Percentiles rank a stretch among this genome's conserved stretches.
phyloP scores from a whole-genome alignment of 2,888 invertebrate genomes.

The Bhutanitis thaidina region DNA sequence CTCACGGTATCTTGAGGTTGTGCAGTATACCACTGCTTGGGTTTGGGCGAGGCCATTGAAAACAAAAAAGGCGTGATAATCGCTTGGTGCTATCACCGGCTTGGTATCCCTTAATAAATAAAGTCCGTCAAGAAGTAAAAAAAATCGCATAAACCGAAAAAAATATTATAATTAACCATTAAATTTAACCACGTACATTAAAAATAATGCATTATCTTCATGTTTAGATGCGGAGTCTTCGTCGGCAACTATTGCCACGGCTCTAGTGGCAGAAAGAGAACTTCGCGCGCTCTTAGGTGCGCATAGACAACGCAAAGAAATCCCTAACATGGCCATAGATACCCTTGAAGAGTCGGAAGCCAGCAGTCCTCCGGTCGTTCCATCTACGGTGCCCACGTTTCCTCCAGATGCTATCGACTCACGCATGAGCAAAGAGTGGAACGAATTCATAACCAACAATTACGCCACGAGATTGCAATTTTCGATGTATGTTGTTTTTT shows the following conservation, averaged over 20 bases:
- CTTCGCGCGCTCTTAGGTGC: conserved; percentile 45
- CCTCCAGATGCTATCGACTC: conserved; percentile 39
- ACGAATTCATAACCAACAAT: conserved; percentile 42
- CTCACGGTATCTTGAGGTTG: too few species aligned
- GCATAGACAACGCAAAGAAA: conserved; percentile 43
- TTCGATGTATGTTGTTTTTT: conserved; percentile 35
- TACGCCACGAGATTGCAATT: conserved; percentile 25
- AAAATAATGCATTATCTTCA: background rate
- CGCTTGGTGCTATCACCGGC: too few species aligned
- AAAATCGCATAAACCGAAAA: too few species aligned
- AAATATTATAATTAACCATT: too few species aligned
- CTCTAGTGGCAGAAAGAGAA: conserved; percentile 53
- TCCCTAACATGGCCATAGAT: conserved; percentile 11
- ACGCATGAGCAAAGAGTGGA: conserved; percentile 45
- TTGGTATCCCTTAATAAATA: too few species aligned
- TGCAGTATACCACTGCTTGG: too few species aligned
- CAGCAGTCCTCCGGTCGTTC: background rate
- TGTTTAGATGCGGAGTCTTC: conserved; percentile 10
- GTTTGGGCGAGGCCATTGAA: too few species aligned
- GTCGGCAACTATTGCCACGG: conserved; percentile 21
- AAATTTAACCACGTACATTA: too few species aligned
- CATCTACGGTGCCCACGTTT: conserved; percentile 25
- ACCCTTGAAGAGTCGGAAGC: background rate
- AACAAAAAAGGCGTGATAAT: too few species aligned
- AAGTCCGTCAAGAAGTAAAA: too few species aligned